Percentiles rank a stretch among this genome's conserved stretches.
These are phyloP conservation scores for Opisthocomus hoazin DNA, from an alignment of 2,113 vertebrate species.

Conservation along the genomic window DNA sequence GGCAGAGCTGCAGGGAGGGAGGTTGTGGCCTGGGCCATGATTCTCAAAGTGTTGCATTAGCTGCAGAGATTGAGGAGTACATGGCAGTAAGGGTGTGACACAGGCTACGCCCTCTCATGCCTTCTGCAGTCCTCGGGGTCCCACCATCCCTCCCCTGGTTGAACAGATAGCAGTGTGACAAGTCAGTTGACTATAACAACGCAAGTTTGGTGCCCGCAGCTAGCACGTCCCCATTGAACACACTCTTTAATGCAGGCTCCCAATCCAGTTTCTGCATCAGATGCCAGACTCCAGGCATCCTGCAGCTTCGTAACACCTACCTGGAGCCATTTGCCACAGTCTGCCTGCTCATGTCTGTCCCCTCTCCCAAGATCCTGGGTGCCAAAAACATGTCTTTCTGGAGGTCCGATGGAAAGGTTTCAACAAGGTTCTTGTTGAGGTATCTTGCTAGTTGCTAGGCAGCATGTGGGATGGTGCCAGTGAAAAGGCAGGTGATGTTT, in stretches of 20 bases:
- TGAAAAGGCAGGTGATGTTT: background rate
- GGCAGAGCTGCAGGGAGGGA: background rate
- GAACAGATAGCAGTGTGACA: background rate
- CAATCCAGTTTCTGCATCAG: background rate
- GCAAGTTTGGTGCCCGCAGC: background rate
- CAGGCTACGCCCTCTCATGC: background rate
- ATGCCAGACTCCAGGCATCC: background rate
- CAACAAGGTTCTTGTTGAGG: background rate
- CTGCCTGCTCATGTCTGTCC: background rate
- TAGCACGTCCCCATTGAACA: background rate
- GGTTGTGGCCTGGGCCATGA: background rate
- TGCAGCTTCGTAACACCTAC: rapidly evolving
- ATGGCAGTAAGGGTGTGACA: background rate
- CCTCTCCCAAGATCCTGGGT: background rate
- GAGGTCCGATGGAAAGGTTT: background rate
- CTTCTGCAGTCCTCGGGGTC: background rate
- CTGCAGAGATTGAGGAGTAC: background rate
- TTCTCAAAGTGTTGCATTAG: background rate
- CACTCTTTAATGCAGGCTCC: background rate
- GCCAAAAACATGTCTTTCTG: background rate
- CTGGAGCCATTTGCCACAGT: background rate
- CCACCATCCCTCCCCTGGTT: background rate
- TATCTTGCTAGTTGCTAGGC: background rate
- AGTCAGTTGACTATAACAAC: background rate
- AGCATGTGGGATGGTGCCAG: background rate